A percentile compares a stretch with the other conserved stretches of the same genome.
Evolutionary conservation across 1,140 invertebrate genomes (phyloP).

Genomic region (Caenorhabditis latens): DNA sequence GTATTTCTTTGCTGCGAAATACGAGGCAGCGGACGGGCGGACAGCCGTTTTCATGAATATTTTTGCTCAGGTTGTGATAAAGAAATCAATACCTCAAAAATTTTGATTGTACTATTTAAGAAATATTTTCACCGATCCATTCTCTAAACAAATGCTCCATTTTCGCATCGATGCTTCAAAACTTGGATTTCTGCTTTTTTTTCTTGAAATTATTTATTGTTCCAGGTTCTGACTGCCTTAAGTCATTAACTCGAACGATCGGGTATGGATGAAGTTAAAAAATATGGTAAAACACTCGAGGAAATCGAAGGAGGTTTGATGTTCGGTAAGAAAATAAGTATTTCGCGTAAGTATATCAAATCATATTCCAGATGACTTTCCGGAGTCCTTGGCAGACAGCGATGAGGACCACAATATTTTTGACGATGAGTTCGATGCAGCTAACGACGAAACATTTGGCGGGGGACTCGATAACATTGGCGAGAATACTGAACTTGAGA

Average conservation of each 20-base stretch:
- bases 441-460: constrained; percentile 67
- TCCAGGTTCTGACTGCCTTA: background rate
- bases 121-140: no score
- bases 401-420: constrained; percentile 42
- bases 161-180: no score
- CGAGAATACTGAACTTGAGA: constrained; percentile 55
- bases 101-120: no score
- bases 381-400: constrained; percentile 16
- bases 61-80: no score
- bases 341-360: background rate
- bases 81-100: no score
- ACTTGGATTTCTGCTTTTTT: no score
- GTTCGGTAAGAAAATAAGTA: background rate
- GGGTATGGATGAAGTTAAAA: constrained; percentile 50
- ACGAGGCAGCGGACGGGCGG: constrained; percentile 24
- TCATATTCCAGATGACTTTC: constrained; percentile 19
- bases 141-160: no score
- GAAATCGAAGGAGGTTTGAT: constrained; percentile 37
- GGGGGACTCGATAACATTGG: constrained; percentile 15
- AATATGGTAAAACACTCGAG: constrained; percentile 36
- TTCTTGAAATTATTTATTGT: background rate
- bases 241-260: background rate
- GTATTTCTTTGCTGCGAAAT: background rate
- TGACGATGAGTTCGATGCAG: constrained; percentile 63
- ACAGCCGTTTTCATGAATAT: constrained; percentile 39